Evolutionary conservation across 2,888 invertebrate species (phyloP), one percentile per base, ranked within the genome.

Genomic region (Automeris io): DNA sequence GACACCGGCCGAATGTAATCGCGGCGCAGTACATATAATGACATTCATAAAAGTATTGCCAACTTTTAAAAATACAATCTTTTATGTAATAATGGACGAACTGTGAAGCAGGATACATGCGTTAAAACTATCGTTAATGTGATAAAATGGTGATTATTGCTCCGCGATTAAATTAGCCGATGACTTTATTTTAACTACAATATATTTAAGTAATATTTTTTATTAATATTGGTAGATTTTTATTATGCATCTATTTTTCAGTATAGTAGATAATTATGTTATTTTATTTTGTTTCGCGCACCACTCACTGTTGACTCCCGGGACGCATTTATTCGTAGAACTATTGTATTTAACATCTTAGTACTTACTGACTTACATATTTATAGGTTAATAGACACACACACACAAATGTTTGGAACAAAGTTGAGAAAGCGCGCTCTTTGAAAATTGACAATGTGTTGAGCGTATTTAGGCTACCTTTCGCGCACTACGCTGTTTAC

Each of bases 191-290:
- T n/a, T n/a, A n/a, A n/a, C n/a, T n/a, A 60, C 66, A 56, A 72
- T 75, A 70, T 70, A 82, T 78, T 82, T 85, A 82, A 62, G 79
- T 83, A 80, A 79, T 70, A 74, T 75, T 76, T 74, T 72, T 78
- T 74, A 81, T 81, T 83, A 86, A 87, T 86, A 83, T 91, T 91
- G 91, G 92, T 91, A 91, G 91, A 87, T 91, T 91, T 81, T 91
- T 89, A 89, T 89, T 89, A 88, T 88, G 86, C 85, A 78, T 81
- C 87, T 89, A 89, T 88, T 83, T 78, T 77, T 85, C 72, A 68
- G 83, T 88, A 66, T 68, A 88, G 86, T 16, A 87, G 87, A 88
- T 88, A 16, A 19, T 26, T 29, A 9, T 70, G 81, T 81, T 70
- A 66, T 69, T 59, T 56, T 75, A 61, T 70, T 60, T 65, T 68